phyloP scores from a whole-genome alignment of 2,888 invertebrate species.

The Malachius bipustulatus region DNA sequence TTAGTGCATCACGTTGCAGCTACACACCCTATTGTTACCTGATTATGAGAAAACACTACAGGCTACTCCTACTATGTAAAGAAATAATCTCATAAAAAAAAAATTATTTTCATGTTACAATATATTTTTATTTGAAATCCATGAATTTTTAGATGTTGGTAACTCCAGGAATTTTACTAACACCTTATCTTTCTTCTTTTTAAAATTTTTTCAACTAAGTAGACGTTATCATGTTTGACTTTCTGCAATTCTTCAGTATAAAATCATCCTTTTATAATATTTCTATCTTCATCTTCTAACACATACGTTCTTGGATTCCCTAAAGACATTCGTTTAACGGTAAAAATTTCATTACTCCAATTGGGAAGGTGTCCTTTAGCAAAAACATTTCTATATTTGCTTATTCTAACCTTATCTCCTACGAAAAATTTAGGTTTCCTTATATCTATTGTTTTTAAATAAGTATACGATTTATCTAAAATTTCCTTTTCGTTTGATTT shows the following conservation, averaged over 20 bases:
- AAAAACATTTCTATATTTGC: constrained; percentile 7
- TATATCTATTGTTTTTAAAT: constrained; percentile 3
- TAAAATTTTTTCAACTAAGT: neutral
- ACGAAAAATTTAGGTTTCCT: constrained; percentile 12
- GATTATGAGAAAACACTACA: no score
- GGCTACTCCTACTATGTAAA: no score
- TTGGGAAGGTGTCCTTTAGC: constrained; percentile 10
- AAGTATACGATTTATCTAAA: neutral
- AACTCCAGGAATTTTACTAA: neutral
- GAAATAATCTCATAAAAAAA: no score
- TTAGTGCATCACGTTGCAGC: no score
- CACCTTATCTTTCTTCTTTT: neutral
- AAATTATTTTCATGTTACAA: no score
- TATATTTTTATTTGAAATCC: no score
- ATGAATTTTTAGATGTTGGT: neutral
- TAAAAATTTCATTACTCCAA: constrained; percentile 11
- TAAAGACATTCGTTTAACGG: constrained; percentile 5
- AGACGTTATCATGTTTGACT: constrained; percentile 1
- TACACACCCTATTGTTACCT: no score
- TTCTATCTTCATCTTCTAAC: constrained; percentile 9
- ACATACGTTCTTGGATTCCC: constrained; percentile 11
- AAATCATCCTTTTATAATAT: constrained; percentile 8
- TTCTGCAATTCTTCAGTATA: constrained; percentile 2
- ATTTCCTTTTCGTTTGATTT: constrained; percentile 1
- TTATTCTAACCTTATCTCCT: constrained; percentile 8